Conservation (phyloP, 2,797 vertebrate species). For the Lemur catta region DNA sequence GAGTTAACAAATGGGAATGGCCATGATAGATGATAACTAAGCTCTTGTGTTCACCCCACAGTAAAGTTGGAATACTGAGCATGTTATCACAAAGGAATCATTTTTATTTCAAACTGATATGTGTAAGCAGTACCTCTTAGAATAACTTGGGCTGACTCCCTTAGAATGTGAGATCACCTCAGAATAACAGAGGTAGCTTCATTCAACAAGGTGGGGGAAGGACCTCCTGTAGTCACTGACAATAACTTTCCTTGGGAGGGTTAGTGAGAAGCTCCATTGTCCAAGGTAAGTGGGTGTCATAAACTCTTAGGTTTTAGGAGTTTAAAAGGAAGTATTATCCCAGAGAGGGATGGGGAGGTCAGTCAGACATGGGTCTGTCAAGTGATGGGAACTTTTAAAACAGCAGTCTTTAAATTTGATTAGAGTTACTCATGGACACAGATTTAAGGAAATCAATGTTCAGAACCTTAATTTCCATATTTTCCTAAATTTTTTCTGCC, state of each 20-base stretch:
- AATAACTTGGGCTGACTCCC: neutral
- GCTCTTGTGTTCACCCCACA: neutral
- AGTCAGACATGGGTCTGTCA: neutral
- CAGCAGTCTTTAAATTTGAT: neutral
- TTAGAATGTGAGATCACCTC: neutral
- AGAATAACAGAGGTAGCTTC: neutral
- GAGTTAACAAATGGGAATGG: neutral
- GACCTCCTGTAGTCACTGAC: neutral
- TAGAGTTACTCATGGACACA: neutral
- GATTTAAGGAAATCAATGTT: neutral
- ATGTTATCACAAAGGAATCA: neutral
- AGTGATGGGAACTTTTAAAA: neutral
- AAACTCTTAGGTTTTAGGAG: neutral
- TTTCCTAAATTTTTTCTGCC: neutral
- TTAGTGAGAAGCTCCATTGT: neutral
- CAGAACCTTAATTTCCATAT: neutral
- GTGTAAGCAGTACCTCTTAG: neutral
- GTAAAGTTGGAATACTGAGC: neutral
- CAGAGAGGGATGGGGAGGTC: neutral
- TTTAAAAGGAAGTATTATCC: neutral
- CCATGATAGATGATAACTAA: neutral
- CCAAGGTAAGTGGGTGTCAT: neutral
- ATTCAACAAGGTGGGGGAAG: neutral
- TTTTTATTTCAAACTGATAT: neutral
- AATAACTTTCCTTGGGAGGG: neutral